These are phyloP conservation scores for Apantesis nais DNA, from an alignment of 2,888 invertebrate species.

Conservation along the genomic window DNA sequence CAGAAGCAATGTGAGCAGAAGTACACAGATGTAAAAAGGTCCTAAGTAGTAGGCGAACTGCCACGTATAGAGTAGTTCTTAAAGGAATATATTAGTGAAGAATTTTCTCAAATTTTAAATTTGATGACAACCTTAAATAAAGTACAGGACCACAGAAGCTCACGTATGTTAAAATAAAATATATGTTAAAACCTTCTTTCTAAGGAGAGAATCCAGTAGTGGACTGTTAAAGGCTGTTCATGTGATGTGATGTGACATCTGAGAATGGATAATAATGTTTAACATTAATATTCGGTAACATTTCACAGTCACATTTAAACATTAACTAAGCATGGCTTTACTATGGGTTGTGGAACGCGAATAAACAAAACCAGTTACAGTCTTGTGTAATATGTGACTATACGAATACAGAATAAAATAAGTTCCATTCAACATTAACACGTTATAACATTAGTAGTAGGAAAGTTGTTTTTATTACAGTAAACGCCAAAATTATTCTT, in stretches of 20 bases:
- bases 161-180: neutral
- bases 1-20: too few relatives aligned
- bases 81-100: neutral
- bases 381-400: neutral
- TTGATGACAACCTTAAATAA: neutral
- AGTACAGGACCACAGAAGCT: neutral
- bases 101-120: neutral
- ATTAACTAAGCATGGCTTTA: neutral
- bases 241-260: too few relatives aligned
- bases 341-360: neutral
- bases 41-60: neutral
- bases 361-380: neutral
- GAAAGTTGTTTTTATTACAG: neutral
- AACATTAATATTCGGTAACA: neutral
- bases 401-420: neutral
- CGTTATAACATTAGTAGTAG: neutral
- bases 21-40: too few relatives aligned
- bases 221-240: too few relatives aligned
- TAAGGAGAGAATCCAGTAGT: too few relatives aligned
- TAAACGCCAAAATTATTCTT: too few relatives aligned
- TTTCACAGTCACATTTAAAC: neutral
- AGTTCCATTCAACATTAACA: neutral
- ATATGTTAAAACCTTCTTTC: too few relatives aligned
- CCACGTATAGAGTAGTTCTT: neutral
- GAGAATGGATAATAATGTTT: neutral